Evolutionary conservation across 2,888 invertebrate species (phyloP).

Genomic region (Meandrusa payeni): DNA sequence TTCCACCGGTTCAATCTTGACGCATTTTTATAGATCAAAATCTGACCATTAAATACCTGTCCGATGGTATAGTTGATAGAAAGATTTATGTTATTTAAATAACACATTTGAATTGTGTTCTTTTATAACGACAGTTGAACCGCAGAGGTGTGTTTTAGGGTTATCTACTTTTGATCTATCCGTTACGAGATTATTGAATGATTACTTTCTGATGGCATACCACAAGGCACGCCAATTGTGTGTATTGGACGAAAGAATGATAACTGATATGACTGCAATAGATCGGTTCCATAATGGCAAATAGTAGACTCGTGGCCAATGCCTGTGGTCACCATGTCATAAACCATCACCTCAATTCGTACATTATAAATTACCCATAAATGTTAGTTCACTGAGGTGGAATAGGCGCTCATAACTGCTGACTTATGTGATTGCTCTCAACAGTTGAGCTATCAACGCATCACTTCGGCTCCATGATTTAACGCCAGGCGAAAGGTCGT

Average conservation of each 20-base stretch:
- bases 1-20: slow-evolving; percentile 12
- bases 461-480: slow-evolving; percentile 51
- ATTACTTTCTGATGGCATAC: no score
- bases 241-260: no score
- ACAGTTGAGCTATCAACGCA: slow-evolving; percentile 42
- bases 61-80: slow-evolving; percentile 63
- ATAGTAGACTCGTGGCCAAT: no score
- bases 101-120: slow-evolving; percentile 36
- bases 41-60: slow-evolving; percentile 63
- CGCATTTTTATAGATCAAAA: slow-evolving; percentile 49
- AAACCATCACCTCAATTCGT: no score
- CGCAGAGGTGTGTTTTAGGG: slow-evolving; percentile 31
- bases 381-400: slow-evolving; percentile 5
- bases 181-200: slow-evolving; percentile 9
- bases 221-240: no score
- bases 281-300: no score
- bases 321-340: no score
- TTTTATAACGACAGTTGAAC: slow-evolving; percentile 32
- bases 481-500: slow-evolving; percentile 65
- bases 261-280: no score
- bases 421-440: slow-evolving; percentile 22
- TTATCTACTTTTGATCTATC: slow-evolving; percentile 31
- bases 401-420: background rate
- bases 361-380: no score
- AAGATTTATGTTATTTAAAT: slow-evolving; percentile 61